Base-by-base conservation (phyloP, 2,888 invertebrate genomes). In the Dorcus hopei region DNA sequence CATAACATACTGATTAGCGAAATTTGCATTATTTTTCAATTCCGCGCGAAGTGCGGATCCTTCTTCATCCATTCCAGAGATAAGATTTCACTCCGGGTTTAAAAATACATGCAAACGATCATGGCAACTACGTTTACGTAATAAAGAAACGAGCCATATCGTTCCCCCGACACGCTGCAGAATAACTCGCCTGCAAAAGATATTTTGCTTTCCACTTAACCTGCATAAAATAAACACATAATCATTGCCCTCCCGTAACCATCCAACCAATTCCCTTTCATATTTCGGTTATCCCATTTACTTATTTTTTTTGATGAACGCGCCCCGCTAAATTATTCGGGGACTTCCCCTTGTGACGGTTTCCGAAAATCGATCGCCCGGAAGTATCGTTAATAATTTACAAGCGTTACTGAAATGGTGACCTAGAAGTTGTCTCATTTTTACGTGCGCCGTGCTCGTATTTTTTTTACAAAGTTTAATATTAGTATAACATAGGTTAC, bases 61-160 rank as follows among this genome's bases (percentile, higher is more conserved):
- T 61, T 62, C 61, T 54, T 33, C 26, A 33, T 64, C 59, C 61
- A 61, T 63, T 65, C 63, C 62, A 54, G 59, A 62, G 67, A 66
- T 68, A 67, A 68, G 67, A 65, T 67, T 66, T 67, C 68, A 61
- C 68, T 54, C 48, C 66, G 64, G 66, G 62, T 59, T 19, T 64
- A 64, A 67, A 67, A 65, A 63, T 68, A 65, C 67, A 68, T 67
- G 68, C 68, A 67, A 67, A 67, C 66, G 66, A 67, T 68, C 65
- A 65, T 63, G 63, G 64, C 63, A 56, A 60, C 64, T 59, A 64
- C 61, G 67, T 68, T 19, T 65, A 62, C 58, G 67, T 63, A 64
- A 66, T 67, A 68, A 67, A 67, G 68, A 67, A 66, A 65, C 64
- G 60, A 63, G 62, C 60, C 57, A 59, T 65, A 68, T 68, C 62